These are phyloP conservation scores for Parnassius orleans DNA, from an alignment of 2,888 invertebrate genomes.

Conservation along the genomic window DNA sequence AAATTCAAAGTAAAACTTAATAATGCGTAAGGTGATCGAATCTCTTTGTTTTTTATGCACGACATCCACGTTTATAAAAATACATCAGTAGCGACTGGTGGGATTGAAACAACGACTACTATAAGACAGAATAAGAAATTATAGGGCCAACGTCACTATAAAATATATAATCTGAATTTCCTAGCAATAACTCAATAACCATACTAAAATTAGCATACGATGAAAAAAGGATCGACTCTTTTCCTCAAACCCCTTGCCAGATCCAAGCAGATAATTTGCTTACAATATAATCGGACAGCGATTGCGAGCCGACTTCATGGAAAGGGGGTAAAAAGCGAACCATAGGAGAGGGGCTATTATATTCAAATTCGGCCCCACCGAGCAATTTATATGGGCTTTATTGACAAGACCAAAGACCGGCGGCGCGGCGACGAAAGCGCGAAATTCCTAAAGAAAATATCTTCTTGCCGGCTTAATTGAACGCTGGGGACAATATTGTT, in stretches of 20 bases:
- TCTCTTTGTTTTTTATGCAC: no score
- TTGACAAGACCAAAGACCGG: constrained; percentile 69
- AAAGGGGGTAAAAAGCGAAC: constrained; percentile 69
- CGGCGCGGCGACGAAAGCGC: constrained; percentile 43
- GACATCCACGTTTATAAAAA: no score
- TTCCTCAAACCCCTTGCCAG: constrained; percentile 62
- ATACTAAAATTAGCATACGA: constrained; percentile 37
- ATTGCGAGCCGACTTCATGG: constrained; percentile 66
- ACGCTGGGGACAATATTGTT: constrained; percentile 68
- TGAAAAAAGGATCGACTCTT: constrained; percentile 48
- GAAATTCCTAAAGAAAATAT: constrained; percentile 71
- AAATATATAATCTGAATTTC: background rate
- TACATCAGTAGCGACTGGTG: no score
- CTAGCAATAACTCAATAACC: constrained; percentile 35
- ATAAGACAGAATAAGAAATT: no score
- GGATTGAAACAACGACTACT: no score
- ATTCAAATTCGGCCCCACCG: constrained; percentile 76
- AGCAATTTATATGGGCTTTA: constrained; percentile 80
- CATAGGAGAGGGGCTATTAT: constrained; percentile 72
- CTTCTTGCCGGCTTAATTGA: constrained; percentile 69
- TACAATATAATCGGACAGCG: constrained; percentile 80
- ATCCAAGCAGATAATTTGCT: constrained; percentile 78
- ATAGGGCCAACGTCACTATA: background rate
- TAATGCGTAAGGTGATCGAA: no score
- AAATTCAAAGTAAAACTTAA: no score